phyloP scores from a whole-genome alignment of 2,113 vertebrate species.

The Tupaia tana region DNA sequence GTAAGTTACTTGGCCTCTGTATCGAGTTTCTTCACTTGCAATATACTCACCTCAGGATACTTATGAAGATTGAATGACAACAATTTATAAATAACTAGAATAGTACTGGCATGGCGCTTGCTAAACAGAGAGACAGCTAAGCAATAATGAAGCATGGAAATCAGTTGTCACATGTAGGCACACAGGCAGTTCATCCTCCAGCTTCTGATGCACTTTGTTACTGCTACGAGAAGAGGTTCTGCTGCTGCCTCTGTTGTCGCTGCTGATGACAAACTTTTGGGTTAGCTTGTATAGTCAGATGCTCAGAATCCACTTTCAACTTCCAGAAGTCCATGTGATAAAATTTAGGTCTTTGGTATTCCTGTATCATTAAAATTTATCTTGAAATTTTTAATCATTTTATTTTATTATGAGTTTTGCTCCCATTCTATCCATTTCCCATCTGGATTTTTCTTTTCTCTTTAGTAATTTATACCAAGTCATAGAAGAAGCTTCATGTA shows the following conservation, averaged over 20 bases:
- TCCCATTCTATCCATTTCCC: not conserved
- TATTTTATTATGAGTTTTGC: not conserved
- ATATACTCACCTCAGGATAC: not conserved
- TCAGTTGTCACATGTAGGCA: not conserved
- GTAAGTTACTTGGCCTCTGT: not conserved
- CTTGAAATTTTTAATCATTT: not conserved
- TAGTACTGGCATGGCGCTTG: not conserved
- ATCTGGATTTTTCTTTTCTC: too few species aligned
- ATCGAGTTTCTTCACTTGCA: not conserved
- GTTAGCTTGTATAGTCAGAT: not conserved
- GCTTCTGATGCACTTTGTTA: not conserved
- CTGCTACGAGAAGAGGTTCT: not conserved
- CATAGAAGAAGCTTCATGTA: not conserved
- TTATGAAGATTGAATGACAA: not conserved
- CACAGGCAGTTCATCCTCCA: not conserved
- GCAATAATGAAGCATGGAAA: not conserved
- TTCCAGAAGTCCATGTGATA: not conserved
- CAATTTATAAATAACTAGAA: not conserved
- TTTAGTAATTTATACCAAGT: not conserved
- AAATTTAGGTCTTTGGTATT: not conserved
- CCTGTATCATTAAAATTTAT: not conserved
- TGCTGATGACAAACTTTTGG: not conserved
- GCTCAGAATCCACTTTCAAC: not conserved
- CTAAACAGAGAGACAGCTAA: not conserved
- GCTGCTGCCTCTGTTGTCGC: not conserved